phyloP scores from a whole-genome alignment of 2,888 invertebrate species.

The Nebria salina region DNA sequence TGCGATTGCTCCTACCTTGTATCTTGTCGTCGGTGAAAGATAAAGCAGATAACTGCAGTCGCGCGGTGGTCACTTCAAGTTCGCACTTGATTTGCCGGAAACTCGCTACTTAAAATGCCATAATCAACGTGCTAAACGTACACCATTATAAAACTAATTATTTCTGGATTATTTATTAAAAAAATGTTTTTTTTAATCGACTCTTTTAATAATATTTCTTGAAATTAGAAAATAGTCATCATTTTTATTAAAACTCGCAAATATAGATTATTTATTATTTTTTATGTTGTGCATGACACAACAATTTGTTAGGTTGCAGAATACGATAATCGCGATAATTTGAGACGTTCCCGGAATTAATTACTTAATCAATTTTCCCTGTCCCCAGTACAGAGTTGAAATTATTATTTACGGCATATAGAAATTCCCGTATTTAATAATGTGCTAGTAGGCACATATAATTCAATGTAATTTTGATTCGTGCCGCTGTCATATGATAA shows the following conservation, averaged over 20 bases:
- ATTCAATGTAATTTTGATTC: slow-evolving; percentile 1
- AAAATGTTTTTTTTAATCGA: too few relatives aligned
- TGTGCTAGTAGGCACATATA: neutral
- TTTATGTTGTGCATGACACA: too few relatives aligned
- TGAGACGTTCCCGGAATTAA: neutral
- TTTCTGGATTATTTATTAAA: neutral
- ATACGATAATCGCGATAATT: too few relatives aligned
- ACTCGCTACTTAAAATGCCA: slow-evolving; percentile 3
- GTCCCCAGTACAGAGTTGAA: neutral
- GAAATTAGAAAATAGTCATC: too few relatives aligned
- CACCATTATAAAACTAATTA: neutral
- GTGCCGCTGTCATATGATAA: neutral
- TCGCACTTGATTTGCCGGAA: slow-evolving; percentile 35
- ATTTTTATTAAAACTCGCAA: too few relatives aligned
- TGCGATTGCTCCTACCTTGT: neutral
- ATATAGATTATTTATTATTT: too few relatives aligned
- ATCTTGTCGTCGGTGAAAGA: neutral
- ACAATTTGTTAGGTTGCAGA: too few relatives aligned
- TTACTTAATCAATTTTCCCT: neutral
- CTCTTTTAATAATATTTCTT: too few relatives aligned
- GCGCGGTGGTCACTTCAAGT: slow-evolving; percentile 17
- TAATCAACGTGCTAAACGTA: neutral
- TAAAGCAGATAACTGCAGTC: slow-evolving; percentile 24
- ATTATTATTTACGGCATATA: neutral
- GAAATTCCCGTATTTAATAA: slow-evolving; percentile 1